Evolutionary conservation across 2,113 vertebrate species (phyloP).

Genomic region (Sinosuthora webbiana): DNA sequence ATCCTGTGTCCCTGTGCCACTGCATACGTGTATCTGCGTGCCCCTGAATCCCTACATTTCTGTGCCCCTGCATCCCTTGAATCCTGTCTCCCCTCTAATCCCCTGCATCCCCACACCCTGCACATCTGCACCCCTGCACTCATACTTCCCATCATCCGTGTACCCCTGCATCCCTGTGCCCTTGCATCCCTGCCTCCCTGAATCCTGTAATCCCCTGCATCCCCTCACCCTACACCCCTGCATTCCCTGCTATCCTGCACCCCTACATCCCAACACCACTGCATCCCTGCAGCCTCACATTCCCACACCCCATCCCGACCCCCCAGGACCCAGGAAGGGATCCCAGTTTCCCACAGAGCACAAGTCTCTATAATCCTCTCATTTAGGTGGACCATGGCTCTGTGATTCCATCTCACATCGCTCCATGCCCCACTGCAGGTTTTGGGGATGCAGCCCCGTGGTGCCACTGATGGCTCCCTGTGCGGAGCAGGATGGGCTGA

Average conservation of each 20-base stretch:
- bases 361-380: background rate
- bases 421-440: rapidly evolving
- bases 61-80: too few relatives aligned
- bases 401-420: rapidly evolving
- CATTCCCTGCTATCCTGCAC: background rate
- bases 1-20: too few relatives aligned
- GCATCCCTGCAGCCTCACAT: background rate
- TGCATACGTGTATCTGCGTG: rapidly evolving
- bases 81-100: background rate
- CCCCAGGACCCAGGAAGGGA: rapidly evolving
- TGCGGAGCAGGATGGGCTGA: rapidly evolving
- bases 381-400: rapidly evolving
- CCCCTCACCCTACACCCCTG: background rate
- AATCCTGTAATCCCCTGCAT: background rate
- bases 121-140: background rate
- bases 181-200: background rate
- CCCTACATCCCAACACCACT: background rate
- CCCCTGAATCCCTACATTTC: background rate
- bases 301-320: background rate
- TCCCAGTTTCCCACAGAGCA: background rate
- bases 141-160: background rate
- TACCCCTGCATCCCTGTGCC: too few relatives aligned
- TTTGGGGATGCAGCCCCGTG: background rate
- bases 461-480: rapidly evolving
- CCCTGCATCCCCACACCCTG: background rate